Conservation (phyloP, 1,140 invertebrate genomes). For the Calliphora vicina region DNA sequence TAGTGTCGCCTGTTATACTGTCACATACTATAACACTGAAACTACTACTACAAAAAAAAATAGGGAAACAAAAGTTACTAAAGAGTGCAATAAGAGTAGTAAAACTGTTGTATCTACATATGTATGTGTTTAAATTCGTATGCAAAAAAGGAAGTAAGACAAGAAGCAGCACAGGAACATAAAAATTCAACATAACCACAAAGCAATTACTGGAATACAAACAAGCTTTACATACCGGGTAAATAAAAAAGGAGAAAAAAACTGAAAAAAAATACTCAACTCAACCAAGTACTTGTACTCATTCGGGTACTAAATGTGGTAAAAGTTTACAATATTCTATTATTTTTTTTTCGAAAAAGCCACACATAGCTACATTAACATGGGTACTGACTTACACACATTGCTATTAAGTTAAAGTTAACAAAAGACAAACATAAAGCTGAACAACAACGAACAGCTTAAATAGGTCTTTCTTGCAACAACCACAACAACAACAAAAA, state of each 20-base stretch:
- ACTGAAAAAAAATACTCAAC: no score
- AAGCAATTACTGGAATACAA: constrained; percentile 24
- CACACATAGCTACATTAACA: no score
- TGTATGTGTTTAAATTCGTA: background rate
- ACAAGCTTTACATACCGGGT: background rate
- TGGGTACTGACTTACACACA: background rate
- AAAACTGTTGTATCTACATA: background rate
- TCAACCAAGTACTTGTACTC: background rate
- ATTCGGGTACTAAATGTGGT: background rate
- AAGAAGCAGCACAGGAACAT: background rate
- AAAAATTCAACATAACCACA: constrained; percentile 23
- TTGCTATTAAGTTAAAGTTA: background rate
- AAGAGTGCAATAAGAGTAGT: background rate
- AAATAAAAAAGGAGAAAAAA: background rate
- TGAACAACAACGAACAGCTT: background rate
- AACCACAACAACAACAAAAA: background rate
- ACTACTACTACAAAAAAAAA: background rate
- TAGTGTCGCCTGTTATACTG: constrained; percentile 32
- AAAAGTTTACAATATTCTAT: constrained; percentile 1
- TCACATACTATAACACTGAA: background rate
- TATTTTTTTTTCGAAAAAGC: background rate
- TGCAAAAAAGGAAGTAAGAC: no score
- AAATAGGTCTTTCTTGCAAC: background rate
- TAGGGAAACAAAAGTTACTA: background rate
- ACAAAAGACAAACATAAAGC: background rate